These are phyloP conservation scores for Excalfactoria chinensis DNA, from an alignment of 2,113 vertebrate genomes.

Conservation along the genomic window DNA sequence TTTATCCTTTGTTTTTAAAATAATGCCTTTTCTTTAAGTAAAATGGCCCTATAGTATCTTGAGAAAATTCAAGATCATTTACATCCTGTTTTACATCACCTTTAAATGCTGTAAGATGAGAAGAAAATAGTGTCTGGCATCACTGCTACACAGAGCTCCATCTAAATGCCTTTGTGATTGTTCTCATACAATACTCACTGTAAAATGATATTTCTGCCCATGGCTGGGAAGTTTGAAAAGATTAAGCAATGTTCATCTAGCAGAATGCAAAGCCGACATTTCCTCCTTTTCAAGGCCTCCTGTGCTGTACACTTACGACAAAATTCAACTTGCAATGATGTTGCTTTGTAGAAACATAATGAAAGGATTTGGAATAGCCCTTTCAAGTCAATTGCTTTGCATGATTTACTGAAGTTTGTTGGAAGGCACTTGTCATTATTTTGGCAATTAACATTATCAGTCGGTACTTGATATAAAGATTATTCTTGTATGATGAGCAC, in stretches of 20 bases:
- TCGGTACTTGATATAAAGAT: conserved; percentile 49
- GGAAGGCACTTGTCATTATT: conserved; percentile 46
- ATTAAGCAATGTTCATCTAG: conserved; percentile 55
- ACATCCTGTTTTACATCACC: conserved; percentile 46
- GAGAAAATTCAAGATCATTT: conserved; percentile 35
- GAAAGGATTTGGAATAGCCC: conserved; percentile 3
- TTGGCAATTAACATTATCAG: conserved; percentile 45
- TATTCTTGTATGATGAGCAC: conserved; percentile 39
- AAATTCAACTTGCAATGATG: conserved; percentile 37
- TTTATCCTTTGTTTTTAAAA: background rate
- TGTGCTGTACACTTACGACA: background rate
- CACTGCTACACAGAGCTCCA: conserved; percentile 24
- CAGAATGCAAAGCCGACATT: conserved; percentile 14
- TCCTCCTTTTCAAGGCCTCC: conserved; percentile 20
- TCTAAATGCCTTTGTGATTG: conserved; percentile 67
- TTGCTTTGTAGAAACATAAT: conserved; percentile 31
- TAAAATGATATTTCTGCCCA: conserved; percentile 72
- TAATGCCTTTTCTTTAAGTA: background rate
- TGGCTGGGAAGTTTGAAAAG: conserved; percentile 60
- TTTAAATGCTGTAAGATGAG: conserved; percentile 72
- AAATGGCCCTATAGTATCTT: background rate
- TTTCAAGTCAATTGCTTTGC: conserved; percentile 42
- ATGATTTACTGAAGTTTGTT: conserved; percentile 14
- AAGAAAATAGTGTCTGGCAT: conserved; percentile 73
- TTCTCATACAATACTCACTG: conserved; percentile 29